Base-by-base conservation (phyloP, 2,113 vertebrate species). In the Zosterops hypoxanthus region DNA sequence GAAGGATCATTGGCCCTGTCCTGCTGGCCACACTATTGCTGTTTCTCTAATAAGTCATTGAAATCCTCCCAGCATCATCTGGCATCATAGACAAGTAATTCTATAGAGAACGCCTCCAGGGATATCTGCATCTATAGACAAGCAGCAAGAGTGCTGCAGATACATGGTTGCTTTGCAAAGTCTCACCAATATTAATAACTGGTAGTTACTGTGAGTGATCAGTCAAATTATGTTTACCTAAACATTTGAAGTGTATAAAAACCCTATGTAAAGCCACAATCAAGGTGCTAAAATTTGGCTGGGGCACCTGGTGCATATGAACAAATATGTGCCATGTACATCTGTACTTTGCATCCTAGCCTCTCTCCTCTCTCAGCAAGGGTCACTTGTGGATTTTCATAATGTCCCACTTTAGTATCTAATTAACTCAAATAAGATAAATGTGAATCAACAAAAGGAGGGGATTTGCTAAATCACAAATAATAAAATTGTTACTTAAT, bases 1-100 rank as follows among this genome's bases (percentile, higher is more conserved):
- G 23, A 8, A 33, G 0, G 0, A 34, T 70, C 24, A 6, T 7
- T 42, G 25, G 7, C 12, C 5, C 42, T 11, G 7, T 72, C 41
- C 13, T 36, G 15, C 46, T 78, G 65, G 46, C 15, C 22, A 36
- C 25, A 12, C 14, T 9, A 14, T 47, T 78, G 31, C 16, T 78
- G 9, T 46, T 88, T 55, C 29, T 42, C 59, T 50, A 36, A 68
- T 4, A 50, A 0, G 2, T 33, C 6, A 33, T 81, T 77, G 28
- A 77, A 92, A 56, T 6, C 3, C 6, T 78, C 4, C 26, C 31
- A 57, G n/a, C 10, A 26, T 70, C 0, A 0, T 14, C 11, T 66
- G 26, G 6, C 22, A 56, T 52, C 31, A 52, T 4, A 61, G 23
- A 13, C 3, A 31, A 60, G 11, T 46, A 55, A 56, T 23, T 59